These are phyloP conservation scores for Lepidocyrtoides sp. DNA, from an alignment of 2,888 invertebrate genomes.

Conservation along the genomic window DNA sequence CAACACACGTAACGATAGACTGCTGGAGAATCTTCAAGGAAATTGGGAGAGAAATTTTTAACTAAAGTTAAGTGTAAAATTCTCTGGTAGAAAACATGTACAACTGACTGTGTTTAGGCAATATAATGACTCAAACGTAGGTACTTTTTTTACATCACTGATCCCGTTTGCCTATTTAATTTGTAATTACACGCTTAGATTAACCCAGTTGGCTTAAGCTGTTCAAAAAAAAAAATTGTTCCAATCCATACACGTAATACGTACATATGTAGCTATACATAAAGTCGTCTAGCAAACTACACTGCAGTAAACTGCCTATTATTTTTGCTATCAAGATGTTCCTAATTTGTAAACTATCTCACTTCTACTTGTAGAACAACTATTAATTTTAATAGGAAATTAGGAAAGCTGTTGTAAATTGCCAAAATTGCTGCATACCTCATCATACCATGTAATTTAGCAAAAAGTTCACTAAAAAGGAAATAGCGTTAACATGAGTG, in stretches of 20 bases:
- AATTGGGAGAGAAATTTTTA: too few relatives aligned
- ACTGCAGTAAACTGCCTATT: not conserved
- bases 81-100: not conserved
- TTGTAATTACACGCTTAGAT: slow-evolving; percentile 50
- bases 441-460: too few relatives aligned
- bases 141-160: slow-evolving; percentile 1
- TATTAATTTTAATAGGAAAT: slow-evolving; percentile 21
- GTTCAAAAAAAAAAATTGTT: not conserved
- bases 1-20: too few relatives aligned
- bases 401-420: slow-evolving; percentile 29
- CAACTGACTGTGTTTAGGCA: not conserved
- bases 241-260: not conserved
- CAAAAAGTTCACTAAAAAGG: too few relatives aligned
- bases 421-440: not conserved
- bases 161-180: slow-evolving; percentile 30
- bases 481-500: too few relatives aligned
- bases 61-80: not conserved
- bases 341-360: slow-evolving; percentile 22
- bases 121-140: not conserved
- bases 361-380: not conserved
- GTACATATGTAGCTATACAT: too few relatives aligned
- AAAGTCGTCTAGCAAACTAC: too few relatives aligned
- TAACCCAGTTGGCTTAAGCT: slow-evolving; percentile 34
- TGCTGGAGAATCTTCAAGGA: slow-evolving; percentile 6
- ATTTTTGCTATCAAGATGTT: slow-evolving; percentile 37